Evolutionary conservation across 2,888 invertebrate species (phyloP).

Genomic region (Diadegma fenestrale): DNA sequence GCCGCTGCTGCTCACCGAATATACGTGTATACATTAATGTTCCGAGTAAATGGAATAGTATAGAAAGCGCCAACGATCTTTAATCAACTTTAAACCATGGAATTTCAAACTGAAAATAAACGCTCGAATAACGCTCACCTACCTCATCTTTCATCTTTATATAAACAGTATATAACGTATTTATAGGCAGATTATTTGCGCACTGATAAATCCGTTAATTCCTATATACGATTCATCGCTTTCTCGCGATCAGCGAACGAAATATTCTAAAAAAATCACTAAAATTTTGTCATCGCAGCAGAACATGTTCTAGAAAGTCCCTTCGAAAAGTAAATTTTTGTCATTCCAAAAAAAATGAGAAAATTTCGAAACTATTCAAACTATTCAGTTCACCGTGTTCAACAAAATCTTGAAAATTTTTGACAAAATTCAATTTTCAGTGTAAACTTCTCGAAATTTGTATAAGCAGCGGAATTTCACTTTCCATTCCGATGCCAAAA

Average conservation of each 20-base stretch:
- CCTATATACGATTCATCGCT: background rate
- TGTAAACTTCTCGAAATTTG: too few relatives aligned
- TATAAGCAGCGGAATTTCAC: too few relatives aligned
- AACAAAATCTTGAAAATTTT: too few relatives aligned
- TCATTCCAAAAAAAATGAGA: too few relatives aligned
- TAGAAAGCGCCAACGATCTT: slow-evolving; percentile 9
- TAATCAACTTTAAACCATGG: slow-evolving; percentile 15
- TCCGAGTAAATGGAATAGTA: background rate
- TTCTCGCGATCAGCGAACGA: background rate
- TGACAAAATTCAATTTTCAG: too few relatives aligned
- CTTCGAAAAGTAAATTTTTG: too few relatives aligned
- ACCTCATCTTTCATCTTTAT: slow-evolving; percentile 3
- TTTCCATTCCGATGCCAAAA: background rate
- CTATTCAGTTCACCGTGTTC: too few relatives aligned
- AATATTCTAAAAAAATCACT: background rate
- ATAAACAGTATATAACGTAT: background rate
- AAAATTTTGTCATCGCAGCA: too few relatives aligned
- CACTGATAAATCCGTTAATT: background rate
- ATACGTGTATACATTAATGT: background rate
- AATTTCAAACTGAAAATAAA: background rate
- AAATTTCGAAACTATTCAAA: too few relatives aligned
- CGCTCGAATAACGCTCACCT: background rate
- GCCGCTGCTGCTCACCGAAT: too few relatives aligned
- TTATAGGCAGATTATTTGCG: background rate
- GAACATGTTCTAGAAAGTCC: too few relatives aligned